Percentiles rank a stretch among this genome's conserved stretches.
phyloP scores from a whole-genome alignment of 2,113 vertebrate genomes.

The Scatophagus argus region DNA sequence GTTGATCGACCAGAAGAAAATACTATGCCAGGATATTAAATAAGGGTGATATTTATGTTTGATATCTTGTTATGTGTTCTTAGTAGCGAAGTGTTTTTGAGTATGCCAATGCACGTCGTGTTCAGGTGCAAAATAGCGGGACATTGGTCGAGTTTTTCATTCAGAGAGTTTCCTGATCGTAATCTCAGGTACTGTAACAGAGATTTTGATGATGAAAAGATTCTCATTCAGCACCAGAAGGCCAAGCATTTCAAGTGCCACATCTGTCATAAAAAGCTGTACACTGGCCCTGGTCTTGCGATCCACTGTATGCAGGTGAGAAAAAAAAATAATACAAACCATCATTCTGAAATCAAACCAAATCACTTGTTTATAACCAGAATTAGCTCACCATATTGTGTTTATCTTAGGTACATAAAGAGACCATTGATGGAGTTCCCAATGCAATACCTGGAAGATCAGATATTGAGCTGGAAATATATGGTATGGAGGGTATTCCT shows the following conservation, averaged over 20 bases:
- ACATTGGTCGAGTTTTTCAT: neutral
- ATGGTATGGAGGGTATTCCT: constrained; percentile 97
- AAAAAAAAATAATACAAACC: neutral
- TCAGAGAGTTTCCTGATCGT: constrained; percentile 35
- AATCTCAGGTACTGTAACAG: constrained; percentile 93
- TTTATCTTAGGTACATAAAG: constrained; percentile 90
- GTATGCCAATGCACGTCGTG: neutral
- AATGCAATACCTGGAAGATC: constrained; percentile 96
- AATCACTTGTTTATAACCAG: accelerated
- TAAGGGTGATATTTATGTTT: neutral
- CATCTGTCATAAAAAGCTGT: constrained; percentile 96
- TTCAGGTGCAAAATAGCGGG: neutral
- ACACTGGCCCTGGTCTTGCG: constrained; percentile 94
- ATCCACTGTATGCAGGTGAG: constrained; percentile 97
- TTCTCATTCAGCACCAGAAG: constrained; percentile 97
- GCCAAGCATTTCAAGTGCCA: constrained; percentile 98
- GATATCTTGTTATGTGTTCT: neutral
- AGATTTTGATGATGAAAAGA: constrained; percentile 97
- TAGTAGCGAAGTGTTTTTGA: neutral
- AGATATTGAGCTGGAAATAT: constrained; percentile 96
- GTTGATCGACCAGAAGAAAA: neutral
- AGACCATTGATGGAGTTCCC: constrained; percentile 95
- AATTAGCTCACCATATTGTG: neutral
- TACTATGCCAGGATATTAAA: neutral
- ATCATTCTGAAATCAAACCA: neutral